These are phyloP conservation scores for Tortrix viridana DNA, from an alignment of 2,888 invertebrate genomes.

Conservation along the genomic window DNA sequence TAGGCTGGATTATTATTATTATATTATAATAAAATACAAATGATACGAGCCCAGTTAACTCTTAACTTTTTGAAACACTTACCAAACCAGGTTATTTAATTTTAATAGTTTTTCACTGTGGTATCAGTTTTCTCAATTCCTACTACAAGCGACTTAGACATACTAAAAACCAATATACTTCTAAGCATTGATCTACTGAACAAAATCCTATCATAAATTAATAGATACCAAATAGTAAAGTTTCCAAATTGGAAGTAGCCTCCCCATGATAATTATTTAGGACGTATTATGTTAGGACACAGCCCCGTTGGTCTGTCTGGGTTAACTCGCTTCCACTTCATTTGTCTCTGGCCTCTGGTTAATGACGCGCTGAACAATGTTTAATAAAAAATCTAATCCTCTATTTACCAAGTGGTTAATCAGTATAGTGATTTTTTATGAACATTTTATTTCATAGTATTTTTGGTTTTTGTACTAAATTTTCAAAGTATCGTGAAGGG, in stretches of 20 bases:
- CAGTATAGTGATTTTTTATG: not conserved
- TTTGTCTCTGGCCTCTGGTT: conserved; percentile 58
- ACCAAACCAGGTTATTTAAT: too few relatives aligned
- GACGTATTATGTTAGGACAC: conserved; percentile 79
- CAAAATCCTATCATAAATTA: conserved; percentile 9
- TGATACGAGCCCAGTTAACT: too few relatives aligned
- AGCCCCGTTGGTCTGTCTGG: conserved; percentile 62
- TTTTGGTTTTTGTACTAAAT: not conserved
- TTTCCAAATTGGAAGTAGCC: conserved; percentile 45
- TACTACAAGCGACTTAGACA: too few relatives aligned
- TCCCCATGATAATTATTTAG: conserved; percentile 67
- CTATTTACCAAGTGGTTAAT: not conserved
- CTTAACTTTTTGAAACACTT: too few relatives aligned
- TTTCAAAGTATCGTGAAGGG: conserved; percentile 1
- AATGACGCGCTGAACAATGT: conserved; percentile 45
- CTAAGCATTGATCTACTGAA: too few relatives aligned
- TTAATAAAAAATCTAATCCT: conserved; percentile 32
- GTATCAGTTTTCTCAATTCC: too few relatives aligned
- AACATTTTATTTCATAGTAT: not conserved
- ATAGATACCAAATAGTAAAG: conserved; percentile 3
- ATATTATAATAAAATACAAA: too few relatives aligned
- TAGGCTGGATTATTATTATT: too few relatives aligned
- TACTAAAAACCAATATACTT: too few relatives aligned
- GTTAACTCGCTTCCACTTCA: conserved; percentile 64
- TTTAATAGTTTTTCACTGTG: too few relatives aligned